These are phyloP conservation scores for Thripadectes ignobilis DNA, from an alignment of 2,797 vertebrate genomes.

Conservation along the genomic window DNA sequence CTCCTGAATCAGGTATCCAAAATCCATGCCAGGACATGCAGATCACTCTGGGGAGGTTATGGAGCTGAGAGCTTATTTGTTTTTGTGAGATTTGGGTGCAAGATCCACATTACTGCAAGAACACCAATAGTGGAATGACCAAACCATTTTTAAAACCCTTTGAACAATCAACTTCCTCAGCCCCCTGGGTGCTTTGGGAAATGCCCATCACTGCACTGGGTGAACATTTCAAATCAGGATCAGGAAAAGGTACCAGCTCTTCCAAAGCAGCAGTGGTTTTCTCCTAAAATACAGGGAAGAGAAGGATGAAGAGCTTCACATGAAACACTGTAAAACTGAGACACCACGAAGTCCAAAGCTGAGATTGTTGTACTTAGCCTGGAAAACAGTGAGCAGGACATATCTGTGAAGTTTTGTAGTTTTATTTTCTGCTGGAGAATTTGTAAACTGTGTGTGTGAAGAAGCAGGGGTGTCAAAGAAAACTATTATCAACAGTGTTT, in stretches of 20 bases:
- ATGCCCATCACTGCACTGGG: neutral
- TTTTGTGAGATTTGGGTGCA: neutral
- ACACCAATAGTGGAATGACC: neutral
- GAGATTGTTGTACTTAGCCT: fast-evolving
- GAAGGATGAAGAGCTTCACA: neutral
- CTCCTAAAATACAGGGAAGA: neutral
- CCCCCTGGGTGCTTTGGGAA: neutral
- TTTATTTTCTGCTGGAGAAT: neutral
- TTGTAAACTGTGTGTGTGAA: neutral
- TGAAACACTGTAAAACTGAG: neutral
- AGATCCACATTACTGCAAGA: neutral
- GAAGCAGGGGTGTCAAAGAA: neutral
- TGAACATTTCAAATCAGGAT: neutral
- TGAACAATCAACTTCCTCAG: fast-evolving
- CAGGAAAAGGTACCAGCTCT: neutral
- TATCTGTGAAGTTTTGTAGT: neutral
- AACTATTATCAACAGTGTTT: neutral
- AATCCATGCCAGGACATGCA: neutral
- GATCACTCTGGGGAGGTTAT: fast-evolving
- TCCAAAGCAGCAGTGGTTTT: neutral
- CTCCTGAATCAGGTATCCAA: neutral
- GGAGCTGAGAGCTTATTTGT: neutral
- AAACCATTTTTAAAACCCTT: neutral
- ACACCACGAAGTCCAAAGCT: fast-evolving
- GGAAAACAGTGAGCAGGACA: fast-evolving